Evolutionary conservation across 2,113 vertebrate genomes (phyloP).

Genomic region (Oreochromis aureus): DNA sequence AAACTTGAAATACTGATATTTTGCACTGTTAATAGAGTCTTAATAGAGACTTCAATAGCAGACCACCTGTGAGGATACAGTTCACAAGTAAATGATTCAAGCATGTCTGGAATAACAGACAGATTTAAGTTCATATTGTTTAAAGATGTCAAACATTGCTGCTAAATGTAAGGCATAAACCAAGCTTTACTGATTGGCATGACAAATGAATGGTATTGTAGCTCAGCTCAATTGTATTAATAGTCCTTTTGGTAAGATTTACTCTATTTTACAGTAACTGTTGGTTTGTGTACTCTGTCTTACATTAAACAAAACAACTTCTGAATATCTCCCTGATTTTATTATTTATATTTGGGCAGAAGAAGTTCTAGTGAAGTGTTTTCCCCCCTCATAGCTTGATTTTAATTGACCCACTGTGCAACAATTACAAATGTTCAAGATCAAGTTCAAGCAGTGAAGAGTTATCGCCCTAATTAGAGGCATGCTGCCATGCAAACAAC

Average conservation of each 20-base stretch:
- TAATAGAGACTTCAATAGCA: constrained; percentile 1
- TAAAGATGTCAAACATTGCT: neutral
- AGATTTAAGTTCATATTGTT: neutral
- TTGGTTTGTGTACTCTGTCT: neutral
- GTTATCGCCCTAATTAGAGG: neutral
- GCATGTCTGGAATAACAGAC: neutral
- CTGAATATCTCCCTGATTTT: neutral
- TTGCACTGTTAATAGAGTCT: neutral
- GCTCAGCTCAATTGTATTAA: neutral
- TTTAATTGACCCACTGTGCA: neutral
- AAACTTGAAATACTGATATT: neutral
- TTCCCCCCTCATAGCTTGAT: fast-evolving
- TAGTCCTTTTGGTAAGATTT: fast-evolving
- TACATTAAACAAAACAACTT: neutral
- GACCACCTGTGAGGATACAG: neutral
- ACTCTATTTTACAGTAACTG: neutral
- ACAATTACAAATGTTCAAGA: neutral
- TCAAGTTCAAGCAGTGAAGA: neutral
- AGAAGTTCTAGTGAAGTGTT: neutral
- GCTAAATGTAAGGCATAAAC: neutral
- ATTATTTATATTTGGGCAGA: neutral
- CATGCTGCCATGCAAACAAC: neutral
- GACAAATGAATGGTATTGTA: neutral
- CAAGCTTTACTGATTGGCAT: neutral
- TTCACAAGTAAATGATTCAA: neutral